Evolutionary conservation across 2,113 vertebrate genomes (phyloP), one percentile per base, ranked within the genome.

Genomic region (Peromyscus polionotus): DNA sequence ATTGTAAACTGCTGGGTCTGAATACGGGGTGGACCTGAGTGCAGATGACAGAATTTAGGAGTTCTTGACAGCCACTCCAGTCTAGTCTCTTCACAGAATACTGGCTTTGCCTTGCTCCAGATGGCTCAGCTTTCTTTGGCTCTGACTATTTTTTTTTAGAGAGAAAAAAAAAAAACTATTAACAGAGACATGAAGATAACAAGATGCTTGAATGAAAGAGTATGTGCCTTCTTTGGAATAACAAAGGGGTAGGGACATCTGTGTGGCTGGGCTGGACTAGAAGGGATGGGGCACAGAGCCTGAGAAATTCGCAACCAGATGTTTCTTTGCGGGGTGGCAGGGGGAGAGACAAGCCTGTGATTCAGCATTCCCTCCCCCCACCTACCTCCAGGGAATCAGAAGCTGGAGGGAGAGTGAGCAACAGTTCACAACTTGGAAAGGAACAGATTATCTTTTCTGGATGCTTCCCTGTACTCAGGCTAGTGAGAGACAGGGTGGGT

Each of bases 271-370:
- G 48, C 11, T 90, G 17, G 48, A 4, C 24, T 57, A 79, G 73
- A 90, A 91, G 19, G n/a, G 33, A 67, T 63, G 48, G 67, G 13
- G 24, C 36, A 51, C 24, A 91, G 54, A 45, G 39, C 5, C 81
- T 59, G 73, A 72, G 85, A 51, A 63, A 76, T 92, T 90, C 95
- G 65, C 65, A 54, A 45, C n/a, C 33, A 75, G 31, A 59, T 48
- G 24, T 88, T 45, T 91, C 45, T 92, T 88, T 92, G 76, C 63
- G 22, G 57, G 57, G 51, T 9, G 51, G 51, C 8, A 51, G 8
- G 51, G 13, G 54, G 54, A 9, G 54, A 91, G 95, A 81, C 59
- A 97, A 95, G 84, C 42, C 8, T 14, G 68, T 95, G 95, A 97
- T 72, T 96, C 95, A 95, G 95, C 93, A 93, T 90, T 79, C 75